Base-by-base conservation (phyloP, 2,888 invertebrate genomes). In the Mythimna impura region DNA sequence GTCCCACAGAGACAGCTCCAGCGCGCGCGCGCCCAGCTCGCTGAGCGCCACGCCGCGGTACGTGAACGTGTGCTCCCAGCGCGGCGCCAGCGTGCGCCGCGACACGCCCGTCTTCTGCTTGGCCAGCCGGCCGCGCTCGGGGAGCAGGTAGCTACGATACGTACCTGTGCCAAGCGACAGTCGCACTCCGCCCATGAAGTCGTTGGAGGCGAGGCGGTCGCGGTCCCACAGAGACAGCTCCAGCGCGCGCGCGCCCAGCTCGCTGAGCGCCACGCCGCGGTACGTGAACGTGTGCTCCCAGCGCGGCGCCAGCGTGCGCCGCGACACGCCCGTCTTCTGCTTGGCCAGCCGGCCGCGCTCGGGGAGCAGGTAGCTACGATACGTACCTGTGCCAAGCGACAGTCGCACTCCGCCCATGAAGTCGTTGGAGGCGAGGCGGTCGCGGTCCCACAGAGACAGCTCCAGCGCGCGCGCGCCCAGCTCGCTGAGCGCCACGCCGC, bases 191-290 rank as follows among this genome's bases (percentile, higher is more conserved):
- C 99, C 99, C 89, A 99, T 97, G 94, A 99, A 99, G 94, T 99
- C 99, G 94, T 99, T 99, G 91, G 98, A 98, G 50, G 99, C 98
- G 79, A 99, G 97, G 62, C 98, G 97, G 94, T 99, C 99, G 89
- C 99, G 98, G 96, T 99, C 99, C 99, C 99, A 99, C 73, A 99
- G 97, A 9, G 99, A 99, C 68, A 99, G 96, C 93, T 99, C 99
- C 20, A 99, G 96, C 74, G 98, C 98, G 47, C 99, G 96, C 85
- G 98, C 98, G 1, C 97, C 97, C 70, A 99, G 96, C 89, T 99
- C 98, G 82, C 97, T 97, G 70, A 98, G 93, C 55, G 98, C 97
- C 10, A 99, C 97, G 85, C 99, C 99, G 82, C 99, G 98, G 94
- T 99, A 99, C 68, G 98, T 96, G 94, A 99, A 98, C 1, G 98